These are phyloP conservation scores for Rhipidura dahli DNA, from an alignment of 2,113 vertebrate genomes.

Conservation along the genomic window DNA sequence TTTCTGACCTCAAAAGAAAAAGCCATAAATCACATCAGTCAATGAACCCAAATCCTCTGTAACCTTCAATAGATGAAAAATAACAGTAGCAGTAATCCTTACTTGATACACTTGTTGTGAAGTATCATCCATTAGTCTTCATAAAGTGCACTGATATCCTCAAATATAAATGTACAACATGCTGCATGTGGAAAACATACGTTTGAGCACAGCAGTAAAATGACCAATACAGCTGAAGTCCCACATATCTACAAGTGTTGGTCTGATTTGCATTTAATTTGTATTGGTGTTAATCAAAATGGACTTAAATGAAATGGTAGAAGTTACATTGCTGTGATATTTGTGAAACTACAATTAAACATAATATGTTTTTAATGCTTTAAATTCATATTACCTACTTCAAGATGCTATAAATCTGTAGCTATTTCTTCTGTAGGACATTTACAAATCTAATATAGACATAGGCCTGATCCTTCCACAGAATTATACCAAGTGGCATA, in stretches of 20 bases:
- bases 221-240: not conserved
- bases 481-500: not conserved
- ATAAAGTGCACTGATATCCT: not conserved
- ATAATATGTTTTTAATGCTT: not conserved
- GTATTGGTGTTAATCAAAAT: not conserved
- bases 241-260: not conserved
- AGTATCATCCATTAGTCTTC: constrained; percentile 3
- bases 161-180: not conserved
- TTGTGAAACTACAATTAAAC: not conserved
- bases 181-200: not conserved
- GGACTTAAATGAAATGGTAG: not conserved
- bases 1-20: not conserved
- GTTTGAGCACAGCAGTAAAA: not conserved
- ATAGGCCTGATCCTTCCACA: not conserved
- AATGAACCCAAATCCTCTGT: not conserved
- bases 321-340: not conserved
- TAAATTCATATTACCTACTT: not conserved
- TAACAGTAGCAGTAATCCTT: not conserved
- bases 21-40: not conserved
- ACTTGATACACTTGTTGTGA: not conserved
- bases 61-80: constrained; percentile 22
- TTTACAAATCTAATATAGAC: not conserved
- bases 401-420: not conserved
- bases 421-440: not conserved
- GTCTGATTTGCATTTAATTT: not conserved